phyloP scores from a whole-genome alignment of 2,113 vertebrate genomes.

The Xenopus laevis region DNA sequence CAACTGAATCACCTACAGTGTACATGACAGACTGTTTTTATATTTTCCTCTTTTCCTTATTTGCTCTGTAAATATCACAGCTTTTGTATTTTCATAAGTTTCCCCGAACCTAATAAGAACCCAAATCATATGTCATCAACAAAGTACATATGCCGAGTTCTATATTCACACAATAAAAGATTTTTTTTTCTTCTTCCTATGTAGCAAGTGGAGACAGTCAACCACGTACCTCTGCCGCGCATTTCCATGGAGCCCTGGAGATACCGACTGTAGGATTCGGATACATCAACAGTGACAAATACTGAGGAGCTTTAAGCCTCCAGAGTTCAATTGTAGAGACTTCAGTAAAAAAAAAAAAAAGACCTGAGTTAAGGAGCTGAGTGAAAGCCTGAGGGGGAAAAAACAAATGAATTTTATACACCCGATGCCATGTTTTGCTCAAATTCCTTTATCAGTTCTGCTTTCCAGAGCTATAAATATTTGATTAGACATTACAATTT shows the following conservation, averaged over 20 bases:
- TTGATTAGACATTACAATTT: constrained; percentile 28
- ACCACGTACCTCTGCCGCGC: constrained; percentile 27
- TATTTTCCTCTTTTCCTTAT: too few species aligned
- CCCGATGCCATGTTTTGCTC: background rate
- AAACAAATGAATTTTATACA: background rate
- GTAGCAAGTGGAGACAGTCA: constrained; percentile 31
- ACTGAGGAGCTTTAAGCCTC: background rate
- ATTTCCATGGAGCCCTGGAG: constrained; percentile 38
- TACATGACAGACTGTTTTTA: too few species aligned
- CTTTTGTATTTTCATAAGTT: too few species aligned
- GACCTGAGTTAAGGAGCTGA: background rate
- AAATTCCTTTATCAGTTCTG: constrained; percentile 1
- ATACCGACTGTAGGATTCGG: constrained; percentile 16
- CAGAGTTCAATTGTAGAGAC: background rate
- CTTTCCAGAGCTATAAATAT: constrained; percentile 31
- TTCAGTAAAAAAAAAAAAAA: background rate
- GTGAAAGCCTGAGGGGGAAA: background rate
- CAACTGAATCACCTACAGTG: too few species aligned
- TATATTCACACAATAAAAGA: too few species aligned
- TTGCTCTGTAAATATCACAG: too few species aligned
- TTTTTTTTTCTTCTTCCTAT: background rate
- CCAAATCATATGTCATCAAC: too few species aligned
- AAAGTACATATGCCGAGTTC: too few species aligned
- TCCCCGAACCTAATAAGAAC: too few species aligned
- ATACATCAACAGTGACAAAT: background rate